phyloP scores from a whole-genome alignment of 1,140 invertebrate genomes.

The Teleopsis dalmanni region DNA sequence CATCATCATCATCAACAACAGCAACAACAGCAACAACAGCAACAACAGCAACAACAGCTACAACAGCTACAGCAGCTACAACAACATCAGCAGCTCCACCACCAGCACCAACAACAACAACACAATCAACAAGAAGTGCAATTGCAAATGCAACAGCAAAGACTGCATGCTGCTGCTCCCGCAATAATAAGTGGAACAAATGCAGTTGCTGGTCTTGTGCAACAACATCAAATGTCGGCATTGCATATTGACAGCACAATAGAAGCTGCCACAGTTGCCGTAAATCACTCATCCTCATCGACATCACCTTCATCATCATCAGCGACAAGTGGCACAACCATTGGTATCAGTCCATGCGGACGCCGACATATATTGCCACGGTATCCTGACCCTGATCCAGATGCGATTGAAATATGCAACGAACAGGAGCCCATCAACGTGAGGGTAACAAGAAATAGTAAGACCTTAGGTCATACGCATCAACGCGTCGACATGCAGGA shows the following conservation, averaged over 20 bases:
- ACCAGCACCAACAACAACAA: not conserved
- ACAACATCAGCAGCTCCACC: not conserved
- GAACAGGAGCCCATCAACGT: slow-evolving; percentile 19
- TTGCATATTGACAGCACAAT: not conserved
- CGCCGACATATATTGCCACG: slow-evolving; percentile 19
- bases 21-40: slow-evolving; percentile 7
- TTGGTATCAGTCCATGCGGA: slow-evolving; percentile 1
- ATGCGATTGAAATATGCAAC: slow-evolving; percentile 36
- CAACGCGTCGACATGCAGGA: not conserved
- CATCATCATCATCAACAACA: slow-evolving; percentile 3
- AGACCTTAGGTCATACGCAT: slow-evolving; percentile 18
- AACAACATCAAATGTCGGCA: not conserved
- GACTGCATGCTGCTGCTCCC: not conserved
- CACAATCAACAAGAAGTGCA: not conserved
- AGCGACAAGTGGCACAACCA: slow-evolving; percentile 7
- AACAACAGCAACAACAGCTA: not conserved
- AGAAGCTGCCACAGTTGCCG: not conserved
- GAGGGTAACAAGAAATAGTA: slow-evolving; percentile 19
- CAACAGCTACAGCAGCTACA: not conserved
- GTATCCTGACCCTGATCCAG: slow-evolving; percentile 36
- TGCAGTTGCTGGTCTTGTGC: not conserved
- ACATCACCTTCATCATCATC: slow-evolving; percentile 6
- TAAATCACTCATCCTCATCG: slow-evolving; percentile 8
- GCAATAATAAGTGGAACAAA: slow-evolving; percentile 2
- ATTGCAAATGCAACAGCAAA: not conserved